These are phyloP conservation scores for Columbina picui DNA, from an alignment of 2,113 vertebrate species.

Conservation along the genomic window DNA sequence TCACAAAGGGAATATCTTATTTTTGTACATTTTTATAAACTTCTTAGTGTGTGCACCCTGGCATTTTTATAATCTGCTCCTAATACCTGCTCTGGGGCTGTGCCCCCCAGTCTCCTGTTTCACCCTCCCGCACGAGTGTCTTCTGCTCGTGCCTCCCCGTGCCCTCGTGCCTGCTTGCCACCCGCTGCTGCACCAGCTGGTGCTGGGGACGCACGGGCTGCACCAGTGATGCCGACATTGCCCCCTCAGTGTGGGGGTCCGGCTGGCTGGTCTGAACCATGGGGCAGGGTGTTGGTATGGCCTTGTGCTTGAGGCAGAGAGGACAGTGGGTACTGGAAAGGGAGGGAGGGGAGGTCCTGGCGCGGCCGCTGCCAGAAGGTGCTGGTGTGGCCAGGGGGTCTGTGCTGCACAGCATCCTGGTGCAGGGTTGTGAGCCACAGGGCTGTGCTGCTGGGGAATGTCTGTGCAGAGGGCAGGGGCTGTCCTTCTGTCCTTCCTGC, in stretches of 20 bases:
- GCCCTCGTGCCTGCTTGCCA: neutral
- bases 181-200: fast-evolving
- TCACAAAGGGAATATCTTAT: slow-evolving; percentile 58
- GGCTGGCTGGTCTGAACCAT: neutral
- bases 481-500: neutral
- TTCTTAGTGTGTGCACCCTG: neutral
- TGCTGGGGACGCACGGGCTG: neutral
- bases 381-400: fast-evolving
- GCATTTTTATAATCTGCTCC: slow-evolving; percentile 27
- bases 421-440: fast-evolving
- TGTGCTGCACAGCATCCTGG: fast-evolving
- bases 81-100: neutral
- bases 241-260: neutral
- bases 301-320: neutral
- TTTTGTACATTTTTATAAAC: slow-evolving; percentile 67
- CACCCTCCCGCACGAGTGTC: neutral
- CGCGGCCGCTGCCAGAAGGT: neutral
- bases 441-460: neutral
- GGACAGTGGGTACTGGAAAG: too few relatives aligned
- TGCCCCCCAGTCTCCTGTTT: neutral
- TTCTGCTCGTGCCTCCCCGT: neutral
- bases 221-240: neutral
- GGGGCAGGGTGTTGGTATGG: neutral
- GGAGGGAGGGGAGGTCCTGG: neutral
- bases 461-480: slow-evolving; percentile 31